phyloP scores from a whole-genome alignment of 2,888 invertebrate genomes.

The Drosophila multiciliata region DNA sequence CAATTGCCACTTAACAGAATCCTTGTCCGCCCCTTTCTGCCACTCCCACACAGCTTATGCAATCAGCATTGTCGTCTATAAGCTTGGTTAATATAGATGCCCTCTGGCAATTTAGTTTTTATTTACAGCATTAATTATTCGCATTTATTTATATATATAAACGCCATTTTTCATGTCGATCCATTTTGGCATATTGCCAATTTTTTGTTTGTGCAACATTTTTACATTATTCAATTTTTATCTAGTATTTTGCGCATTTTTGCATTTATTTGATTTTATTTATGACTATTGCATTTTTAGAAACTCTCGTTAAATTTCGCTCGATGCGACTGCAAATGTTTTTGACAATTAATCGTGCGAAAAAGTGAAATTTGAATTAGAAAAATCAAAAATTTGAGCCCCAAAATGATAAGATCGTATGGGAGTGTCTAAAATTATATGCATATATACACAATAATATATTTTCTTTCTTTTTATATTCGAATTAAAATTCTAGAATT shows the following conservation, averaged over 20 bases:
- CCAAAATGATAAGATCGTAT: background rate
- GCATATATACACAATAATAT: background rate
- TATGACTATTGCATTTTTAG: conserved; percentile 37
- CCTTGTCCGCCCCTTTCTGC: background rate
- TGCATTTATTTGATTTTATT: conserved; percentile 43
- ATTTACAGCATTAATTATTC: background rate
- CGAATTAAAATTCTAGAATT: background rate
- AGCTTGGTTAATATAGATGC: conserved; percentile 16
- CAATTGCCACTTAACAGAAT: conserved; percentile 11
- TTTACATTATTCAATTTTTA: conserved; percentile 25
- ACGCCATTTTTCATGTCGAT: conserved; percentile 8
- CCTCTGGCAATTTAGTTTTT: conserved; percentile 2
- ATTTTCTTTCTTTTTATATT: background rate
- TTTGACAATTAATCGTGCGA: conserved; percentile 25
- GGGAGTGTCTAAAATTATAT: background rate
- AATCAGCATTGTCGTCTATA: conserved; percentile 5
- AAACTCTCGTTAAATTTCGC: conserved; percentile 30
- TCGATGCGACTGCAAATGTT: conserved; percentile 21
- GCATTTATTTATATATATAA: background rate
- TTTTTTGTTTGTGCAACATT: conserved; percentile 15
- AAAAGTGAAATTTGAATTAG: conserved; percentile 9
- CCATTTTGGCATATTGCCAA: conserved; percentile 48
- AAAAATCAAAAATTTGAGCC: background rate
- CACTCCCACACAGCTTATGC: conserved; percentile 15
- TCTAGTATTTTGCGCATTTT: conserved; percentile 25